Percentiles rank a stretch among this genome's conserved stretches.
Conservation (phyloP, 2,888 invertebrate species). For the Frankliniella fusca region DNA sequence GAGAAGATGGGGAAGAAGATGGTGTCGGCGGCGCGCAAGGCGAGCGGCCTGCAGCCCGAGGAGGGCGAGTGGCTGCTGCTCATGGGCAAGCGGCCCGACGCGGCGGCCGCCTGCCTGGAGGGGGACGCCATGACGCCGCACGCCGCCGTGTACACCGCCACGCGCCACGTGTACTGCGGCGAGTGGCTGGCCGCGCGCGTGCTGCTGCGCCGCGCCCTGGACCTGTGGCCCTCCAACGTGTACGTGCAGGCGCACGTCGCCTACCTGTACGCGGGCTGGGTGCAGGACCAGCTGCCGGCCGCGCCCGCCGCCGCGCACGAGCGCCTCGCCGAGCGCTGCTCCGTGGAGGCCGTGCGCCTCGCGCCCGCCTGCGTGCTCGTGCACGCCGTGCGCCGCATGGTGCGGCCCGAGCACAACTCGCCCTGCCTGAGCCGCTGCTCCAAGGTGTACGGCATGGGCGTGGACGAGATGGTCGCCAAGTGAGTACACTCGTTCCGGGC, state of each 20-base stretch:
- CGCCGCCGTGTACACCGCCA: constrained; percentile 7
- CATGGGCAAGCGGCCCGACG: constrained; percentile 18
- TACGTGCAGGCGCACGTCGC: neutral
- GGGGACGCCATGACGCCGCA: constrained; percentile 14
- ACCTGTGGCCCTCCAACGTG: constrained; percentile 13
- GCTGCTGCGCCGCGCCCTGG: neutral
- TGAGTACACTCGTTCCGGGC: neutral
- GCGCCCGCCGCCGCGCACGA: neutral
- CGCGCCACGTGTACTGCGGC: constrained; percentile 11
- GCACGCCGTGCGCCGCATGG: constrained; percentile 17
- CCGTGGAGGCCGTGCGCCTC: neutral
- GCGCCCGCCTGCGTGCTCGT: neutral
- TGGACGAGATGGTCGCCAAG: constrained; percentile 9
- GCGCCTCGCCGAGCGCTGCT: constrained; percentile 2
- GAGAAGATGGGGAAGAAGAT: constrained; percentile 24
- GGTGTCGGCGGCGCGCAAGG: constrained; percentile 11
- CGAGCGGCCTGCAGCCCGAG: neutral
- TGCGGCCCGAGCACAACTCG: constrained; percentile 18
- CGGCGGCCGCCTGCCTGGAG: neutral
- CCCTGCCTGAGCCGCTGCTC: constrained; percentile 7
- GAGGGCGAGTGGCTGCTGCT: constrained; percentile 18
- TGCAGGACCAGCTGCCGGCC: neutral
- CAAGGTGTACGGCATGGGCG: constrained; percentile 9
- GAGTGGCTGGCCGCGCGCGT: constrained; percentile 8
- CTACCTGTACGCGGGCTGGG: constrained; percentile 8